Conservation (phyloP, 1,140 invertebrate species). For the Adoxophyes honmai region DNA sequence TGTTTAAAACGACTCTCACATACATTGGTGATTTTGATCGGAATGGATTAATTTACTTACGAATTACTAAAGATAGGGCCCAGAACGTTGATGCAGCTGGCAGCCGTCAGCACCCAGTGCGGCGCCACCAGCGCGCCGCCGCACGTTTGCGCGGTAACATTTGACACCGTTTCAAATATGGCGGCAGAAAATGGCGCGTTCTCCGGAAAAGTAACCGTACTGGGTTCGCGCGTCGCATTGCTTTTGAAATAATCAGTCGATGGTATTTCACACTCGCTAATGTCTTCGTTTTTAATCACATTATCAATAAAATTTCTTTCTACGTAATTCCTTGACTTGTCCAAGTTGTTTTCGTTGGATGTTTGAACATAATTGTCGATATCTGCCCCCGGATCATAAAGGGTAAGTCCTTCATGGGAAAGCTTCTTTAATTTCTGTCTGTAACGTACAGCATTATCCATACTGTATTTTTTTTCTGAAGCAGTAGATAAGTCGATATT, state of each 20-base stretch:
- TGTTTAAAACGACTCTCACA: too few species aligned
- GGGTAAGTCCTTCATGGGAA: background rate
- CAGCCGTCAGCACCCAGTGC: slow-evolving; percentile 38
- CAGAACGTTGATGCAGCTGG: slow-evolving; percentile 34
- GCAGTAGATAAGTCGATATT: background rate
- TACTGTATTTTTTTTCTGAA: too few species aligned
- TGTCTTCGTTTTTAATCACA: background rate
- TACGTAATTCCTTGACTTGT: background rate
- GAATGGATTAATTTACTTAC: too few species aligned
- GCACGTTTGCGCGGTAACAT: slow-evolving; percentile 42
- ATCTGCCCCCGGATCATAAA: background rate
- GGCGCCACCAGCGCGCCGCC: slow-evolving; percentile 31
- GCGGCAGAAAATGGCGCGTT: slow-evolving; percentile 32
- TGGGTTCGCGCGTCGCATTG: slow-evolving; percentile 16
- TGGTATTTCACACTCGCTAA: too few species aligned
- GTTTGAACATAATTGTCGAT: background rate
- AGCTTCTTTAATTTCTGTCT: background rate
- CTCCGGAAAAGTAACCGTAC: slow-evolving; percentile 6
- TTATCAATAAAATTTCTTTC: background rate
- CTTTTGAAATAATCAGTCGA: background rate
- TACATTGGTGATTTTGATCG: too few species aligned
- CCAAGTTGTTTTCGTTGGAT: background rate
- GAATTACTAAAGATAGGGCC: slow-evolving; percentile 20
- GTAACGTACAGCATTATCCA: too few species aligned
- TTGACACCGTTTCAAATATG: slow-evolving; percentile 41